These are phyloP conservation scores for Halcyon chelicuti DNA, from an alignment of 2,797 vertebrate species.

Conservation along the genomic window DNA sequence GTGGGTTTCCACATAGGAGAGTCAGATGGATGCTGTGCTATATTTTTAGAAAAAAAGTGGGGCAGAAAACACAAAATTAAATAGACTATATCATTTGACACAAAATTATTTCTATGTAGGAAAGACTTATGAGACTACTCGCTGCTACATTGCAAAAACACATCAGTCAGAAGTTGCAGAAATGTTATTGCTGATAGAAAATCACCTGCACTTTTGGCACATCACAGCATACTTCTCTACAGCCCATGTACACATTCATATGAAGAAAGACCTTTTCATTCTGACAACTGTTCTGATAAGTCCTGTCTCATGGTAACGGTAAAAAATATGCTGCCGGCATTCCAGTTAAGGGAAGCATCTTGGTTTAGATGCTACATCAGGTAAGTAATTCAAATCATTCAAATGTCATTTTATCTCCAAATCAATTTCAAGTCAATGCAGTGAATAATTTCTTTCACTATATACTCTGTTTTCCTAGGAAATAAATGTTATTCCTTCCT, in stretches of 20 bases:
- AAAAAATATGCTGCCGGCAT: not conserved
- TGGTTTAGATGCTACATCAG: not conserved
- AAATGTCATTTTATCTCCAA: not conserved
- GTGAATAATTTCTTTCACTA: not conserved
- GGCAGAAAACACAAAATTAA: not conserved
- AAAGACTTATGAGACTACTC: not conserved
- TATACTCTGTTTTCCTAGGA: not conserved
- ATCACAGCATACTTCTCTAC: not conserved
- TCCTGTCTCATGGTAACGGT: not conserved
- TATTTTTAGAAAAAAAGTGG: not conserved
- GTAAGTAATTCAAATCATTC: not conserved
- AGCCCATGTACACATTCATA: not conserved
- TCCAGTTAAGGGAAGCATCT: not conserved
- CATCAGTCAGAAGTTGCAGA: not conserved
- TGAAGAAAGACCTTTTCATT: not conserved
- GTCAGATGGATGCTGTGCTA: not conserved
- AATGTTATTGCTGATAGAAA: not conserved
- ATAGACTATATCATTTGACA: not conserved
- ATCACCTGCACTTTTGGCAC: not conserved
- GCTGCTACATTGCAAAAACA: not conserved
- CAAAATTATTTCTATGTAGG: not conserved
- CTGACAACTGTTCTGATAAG: not conserved
- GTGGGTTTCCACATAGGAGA: not conserved
- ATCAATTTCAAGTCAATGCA: not conserved
- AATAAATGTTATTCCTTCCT: not conserved